These are phyloP conservation scores for Colaptes auratus DNA, from an alignment of 2,113 vertebrate genomes.

Conservation along the genomic window DNA sequence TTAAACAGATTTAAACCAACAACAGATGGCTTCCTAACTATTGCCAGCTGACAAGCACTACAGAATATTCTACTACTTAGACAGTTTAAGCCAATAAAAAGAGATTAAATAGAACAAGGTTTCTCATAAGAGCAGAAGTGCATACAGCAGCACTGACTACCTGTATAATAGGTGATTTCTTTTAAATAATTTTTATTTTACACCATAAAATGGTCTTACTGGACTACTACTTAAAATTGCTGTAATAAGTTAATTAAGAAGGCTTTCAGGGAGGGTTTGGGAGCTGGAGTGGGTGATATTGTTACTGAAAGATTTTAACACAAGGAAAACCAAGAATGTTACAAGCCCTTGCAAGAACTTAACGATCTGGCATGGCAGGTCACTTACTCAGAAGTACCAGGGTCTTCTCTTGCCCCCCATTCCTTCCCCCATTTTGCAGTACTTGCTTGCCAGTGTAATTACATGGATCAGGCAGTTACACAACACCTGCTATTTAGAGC, in stretches of 20 bases:
- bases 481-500: not conserved
- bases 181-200: not conserved
- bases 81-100: not conserved
- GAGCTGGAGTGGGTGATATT: too few species aligned
- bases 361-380: accelerated
- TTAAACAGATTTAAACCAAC: not conserved
- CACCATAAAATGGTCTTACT: not conserved
- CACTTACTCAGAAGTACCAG: not conserved
- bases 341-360: not conserved
- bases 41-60: not conserved
- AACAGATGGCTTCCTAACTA: not conserved
- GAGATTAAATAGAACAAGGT: not conserved
- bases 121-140: not conserved
- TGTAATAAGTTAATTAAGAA: accelerated
- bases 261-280: not conserved
- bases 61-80: not conserved
- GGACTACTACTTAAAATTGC: not conserved
- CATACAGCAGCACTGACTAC: not conserved
- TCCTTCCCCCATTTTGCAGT: accelerated
- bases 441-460: too few species aligned
- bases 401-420: accelerated
- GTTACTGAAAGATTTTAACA: not conserved
- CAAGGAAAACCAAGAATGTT: not conserved
- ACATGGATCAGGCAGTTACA: accelerated
- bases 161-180: not conserved